Conservation (phyloP, 2,797 vertebrate genomes). For the Gymnothorax javanicus region DNA sequence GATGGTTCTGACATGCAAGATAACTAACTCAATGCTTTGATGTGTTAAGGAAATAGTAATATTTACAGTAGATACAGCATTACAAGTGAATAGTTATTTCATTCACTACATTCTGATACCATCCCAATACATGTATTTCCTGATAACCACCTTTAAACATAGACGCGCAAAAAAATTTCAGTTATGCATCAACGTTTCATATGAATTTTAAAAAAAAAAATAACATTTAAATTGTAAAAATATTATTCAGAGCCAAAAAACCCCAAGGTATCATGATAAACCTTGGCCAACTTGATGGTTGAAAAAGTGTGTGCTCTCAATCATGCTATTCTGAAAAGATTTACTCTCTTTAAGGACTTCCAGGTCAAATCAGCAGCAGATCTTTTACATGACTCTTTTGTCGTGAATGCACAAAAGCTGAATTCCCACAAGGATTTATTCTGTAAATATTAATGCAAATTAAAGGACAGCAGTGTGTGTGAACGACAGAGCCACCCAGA, state of each 20-base stretch:
- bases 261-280: neutral
- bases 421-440: no score
- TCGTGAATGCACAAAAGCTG: neutral
- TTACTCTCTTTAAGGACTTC: neutral
- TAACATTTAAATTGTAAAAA: neutral
- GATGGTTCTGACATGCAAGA: neutral
- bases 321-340: neutral
- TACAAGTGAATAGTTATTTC: neutral
- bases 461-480: no score
- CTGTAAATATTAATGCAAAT: no score
- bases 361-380: neutral
- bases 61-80: neutral
- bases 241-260: no score
- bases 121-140: no score
- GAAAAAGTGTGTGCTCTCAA: neutral
- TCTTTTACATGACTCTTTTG: neutral
- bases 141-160: no score
- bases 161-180: no score
- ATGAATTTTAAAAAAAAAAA: no score
- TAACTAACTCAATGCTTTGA: neutral
- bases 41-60: neutral
- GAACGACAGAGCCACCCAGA: no score
- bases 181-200: no score
- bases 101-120: no score
- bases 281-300: neutral